Evolutionary conservation across 2,888 invertebrate genomes (phyloP), one percentile per base, ranked within the genome.

Genomic region (Drosophila buzzatii): DNA sequence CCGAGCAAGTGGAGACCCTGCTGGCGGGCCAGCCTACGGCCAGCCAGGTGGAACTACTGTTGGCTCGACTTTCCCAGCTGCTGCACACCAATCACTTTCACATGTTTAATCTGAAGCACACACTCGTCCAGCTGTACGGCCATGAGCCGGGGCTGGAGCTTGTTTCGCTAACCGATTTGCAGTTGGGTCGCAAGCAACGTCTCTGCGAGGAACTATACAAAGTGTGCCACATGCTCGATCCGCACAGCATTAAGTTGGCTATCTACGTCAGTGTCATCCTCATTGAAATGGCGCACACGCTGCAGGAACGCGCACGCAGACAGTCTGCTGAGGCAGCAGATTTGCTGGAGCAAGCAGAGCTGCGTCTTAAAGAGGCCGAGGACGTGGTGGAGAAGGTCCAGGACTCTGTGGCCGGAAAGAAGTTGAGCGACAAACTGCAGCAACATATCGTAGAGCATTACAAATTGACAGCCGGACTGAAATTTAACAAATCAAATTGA

Each of bases 11-110:
- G 0, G 97, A 97, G 63, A 93, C 93, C 10, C 93, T 95, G 0
- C 94, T 96, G 42, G 77, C 85, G 0, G 85, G 82, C 12, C 95
- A 95, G 82, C 95, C 95, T 2, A 87, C 90, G 1, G 94, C 95
- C 12, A 94, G 94, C 14, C 94, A 94, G 74, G 92, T 96, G 69
- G 95, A 96, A 83, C 94, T 94, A 64, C 92, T 97, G 4, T 90
- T 96, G 10, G 94, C 95, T 55, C 96, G 96, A 80, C 93, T 97
- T 59, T 94, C 95, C 2, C 95, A 95, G 72, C 96, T 97, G 81
- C 93, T 98, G 64, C 97, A 98, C 93, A 96, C 96, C 0, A 96
- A 97, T 90, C 98, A 98, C 93, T 98, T 97, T 91, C 97, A 97
- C 82, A 94, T 96, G 77, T 97, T 97, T 86, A 95, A 96, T 0